phyloP scores from a whole-genome alignment of 35 echinoderm and acorn worm genomes.

The Lytechinus variegatus region DNA sequence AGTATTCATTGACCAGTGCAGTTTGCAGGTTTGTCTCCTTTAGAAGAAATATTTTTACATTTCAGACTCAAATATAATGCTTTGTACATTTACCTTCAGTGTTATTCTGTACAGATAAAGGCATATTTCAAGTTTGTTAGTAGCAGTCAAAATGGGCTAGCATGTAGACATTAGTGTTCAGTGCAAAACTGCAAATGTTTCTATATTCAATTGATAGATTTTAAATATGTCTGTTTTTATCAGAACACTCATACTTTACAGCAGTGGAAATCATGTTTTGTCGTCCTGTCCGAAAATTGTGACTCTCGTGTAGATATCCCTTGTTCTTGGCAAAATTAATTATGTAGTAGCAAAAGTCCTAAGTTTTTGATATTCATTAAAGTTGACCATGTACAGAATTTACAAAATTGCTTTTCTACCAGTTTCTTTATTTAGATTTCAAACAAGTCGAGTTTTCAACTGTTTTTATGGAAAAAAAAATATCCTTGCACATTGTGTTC shows the following conservation, averaged over 20 bases:
- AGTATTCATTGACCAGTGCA: slow-evolving; percentile 18
- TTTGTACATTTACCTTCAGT: slow-evolving; percentile 26
- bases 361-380: slow-evolving; percentile 53
- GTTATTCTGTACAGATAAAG: background rate
- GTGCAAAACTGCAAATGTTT: background rate
- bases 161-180: background rate
- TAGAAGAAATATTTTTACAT: slow-evolving; percentile 37
- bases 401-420: slow-evolving; percentile 20
- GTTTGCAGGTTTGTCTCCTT: background rate
- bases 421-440: slow-evolving; percentile 13
- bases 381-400: slow-evolving; percentile 50
- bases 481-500: background rate
- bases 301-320: slow-evolving; percentile 47
- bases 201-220: background rate
- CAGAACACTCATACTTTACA: background rate
- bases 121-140: slow-evolving; percentile 1
- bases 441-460: background rate
- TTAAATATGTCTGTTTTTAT: background rate
- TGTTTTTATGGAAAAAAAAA: background rate
- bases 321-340: slow-evolving; percentile 1
- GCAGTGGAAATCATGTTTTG: background rate
- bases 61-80: slow-evolving; percentile 30
- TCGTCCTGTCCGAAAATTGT: slow-evolving; percentile 47
- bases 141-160: background rate
- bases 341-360: slow-evolving; percentile 15